Evolutionary conservation across 2,797 vertebrate species (phyloP), one percentile per base, ranked within the genome.

Genomic region (Parauchenoglanis punctatus): DNA sequence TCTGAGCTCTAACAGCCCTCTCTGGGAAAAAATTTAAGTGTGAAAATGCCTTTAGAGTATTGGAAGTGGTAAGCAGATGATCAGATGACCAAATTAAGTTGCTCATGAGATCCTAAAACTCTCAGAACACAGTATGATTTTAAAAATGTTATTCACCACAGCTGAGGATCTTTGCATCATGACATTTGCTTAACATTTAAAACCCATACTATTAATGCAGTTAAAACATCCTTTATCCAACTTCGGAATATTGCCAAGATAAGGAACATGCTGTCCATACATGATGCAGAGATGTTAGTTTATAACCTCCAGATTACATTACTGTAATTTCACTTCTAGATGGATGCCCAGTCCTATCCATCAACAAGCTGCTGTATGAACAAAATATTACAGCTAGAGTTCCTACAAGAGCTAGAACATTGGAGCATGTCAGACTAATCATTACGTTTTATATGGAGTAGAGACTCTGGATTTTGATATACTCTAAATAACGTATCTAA

Each of bases 241-340:
- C 58, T n/a, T 46, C 23, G 25, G 58, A 81, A 63, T 46, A 46
- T 65, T 82, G 80, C 59, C 40, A 81, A 65, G 59, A n/a, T 81
- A 81, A 63, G 59, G 59, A 81, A 81, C 58, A 81, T 46, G 58
- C 58, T 81, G 58, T 65, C 40, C 40, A 81, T 81, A 63, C 59
- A 80, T 40, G 49, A n/a, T 82, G 59, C 25, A 28, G 40, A 65
- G 80, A 65, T 82, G 80, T 65, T 82, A 18, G 59, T 82, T 82
- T 18, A 82, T 49, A 65, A 65, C 59, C 80, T 82, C 40, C 18
- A 18, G 40, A 65, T 82, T 46, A 82, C 59, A 82, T 82, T 82
- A 82, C 59, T 82, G 35, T 81, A 81, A 81, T 81, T 35, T n/a
- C 40, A 61, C 40, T 46, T 46, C 80, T 28, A 81, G 40, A 25